Evolutionary conservation across 2,888 invertebrate species (phyloP).

Genomic region (Stenoptilia bipunctidactyla): DNA sequence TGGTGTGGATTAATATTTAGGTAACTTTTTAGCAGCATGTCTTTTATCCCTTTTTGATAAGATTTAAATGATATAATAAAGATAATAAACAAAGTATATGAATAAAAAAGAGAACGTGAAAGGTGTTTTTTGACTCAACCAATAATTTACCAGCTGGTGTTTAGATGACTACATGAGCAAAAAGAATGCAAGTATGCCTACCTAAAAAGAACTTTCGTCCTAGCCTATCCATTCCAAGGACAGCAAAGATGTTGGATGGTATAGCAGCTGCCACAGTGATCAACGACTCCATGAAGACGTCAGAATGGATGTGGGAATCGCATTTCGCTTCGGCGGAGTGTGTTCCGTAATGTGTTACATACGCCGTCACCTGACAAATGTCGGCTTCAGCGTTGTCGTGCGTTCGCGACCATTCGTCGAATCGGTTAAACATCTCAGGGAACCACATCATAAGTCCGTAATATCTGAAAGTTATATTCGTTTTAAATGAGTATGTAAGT

Average conservation of each 20-base stretch:
- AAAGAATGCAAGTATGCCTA: too few relatives aligned
- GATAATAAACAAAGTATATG: too few relatives aligned
- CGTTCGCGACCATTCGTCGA: slow-evolving; percentile 81
- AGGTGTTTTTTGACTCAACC: too few relatives aligned
- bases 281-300: slow-evolving; percentile 87
- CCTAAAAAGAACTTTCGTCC: slow-evolving; percentile 88
- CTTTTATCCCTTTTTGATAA: too few relatives aligned
- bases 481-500: too few relatives aligned
- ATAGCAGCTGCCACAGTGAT: slow-evolving; percentile 89
- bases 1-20: too few relatives aligned
- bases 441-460: slow-evolving; percentile 98
- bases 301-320: slow-evolving; percentile 79
- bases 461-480: slow-evolving; percentile 77
- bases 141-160: too few relatives aligned
- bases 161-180: too few relatives aligned
- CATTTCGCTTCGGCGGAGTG: slow-evolving; percentile 72
- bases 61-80: too few relatives aligned
- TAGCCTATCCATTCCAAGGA: slow-evolving; percentile 85
- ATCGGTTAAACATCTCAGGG: slow-evolving; percentile 92
- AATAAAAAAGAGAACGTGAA: too few relatives aligned
- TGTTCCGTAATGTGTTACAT: slow-evolving; percentile 78
- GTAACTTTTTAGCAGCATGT: too few relatives aligned
- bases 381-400: slow-evolving; percentile 77
- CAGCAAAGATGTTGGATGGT: slow-evolving; percentile 87
- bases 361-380: slow-evolving; percentile 83